phyloP scores from a whole-genome alignment of 2,888 invertebrate species.

The Drosophila recens region DNA sequence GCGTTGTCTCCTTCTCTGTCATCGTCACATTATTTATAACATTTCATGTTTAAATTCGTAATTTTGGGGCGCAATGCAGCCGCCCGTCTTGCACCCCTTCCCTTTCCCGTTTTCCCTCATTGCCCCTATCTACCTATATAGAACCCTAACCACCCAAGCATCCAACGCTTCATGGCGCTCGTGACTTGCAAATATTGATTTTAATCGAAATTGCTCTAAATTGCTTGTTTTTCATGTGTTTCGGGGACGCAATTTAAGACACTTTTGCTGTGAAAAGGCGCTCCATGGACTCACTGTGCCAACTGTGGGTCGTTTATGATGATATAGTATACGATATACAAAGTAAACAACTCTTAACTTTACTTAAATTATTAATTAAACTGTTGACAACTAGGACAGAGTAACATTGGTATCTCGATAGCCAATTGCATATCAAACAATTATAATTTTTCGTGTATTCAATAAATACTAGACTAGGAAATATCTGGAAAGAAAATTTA shows the following conservation, averaged over 20 bases:
- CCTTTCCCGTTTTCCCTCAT: not conserved
- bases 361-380: not conserved
- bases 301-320: slow-evolving; percentile 17
- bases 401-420: not conserved
- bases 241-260: slow-evolving; percentile 71
- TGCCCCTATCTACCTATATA: slow-evolving; percentile 9
- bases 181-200: slow-evolving; percentile 81
- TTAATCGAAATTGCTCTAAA: slow-evolving; percentile 84
- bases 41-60: slow-evolving; percentile 77
- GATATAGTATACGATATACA: slow-evolving; percentile 3
- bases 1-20: slow-evolving; percentile 51
- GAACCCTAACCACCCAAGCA: slow-evolving; percentile 34
- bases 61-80: slow-evolving; percentile 61
- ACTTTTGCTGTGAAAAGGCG: slow-evolving; percentile 74
- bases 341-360: slow-evolving; percentile 5
- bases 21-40: slow-evolving; percentile 75
- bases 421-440: too few species aligned
- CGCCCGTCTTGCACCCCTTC: slow-evolving; percentile 8
- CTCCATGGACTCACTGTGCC: slow-evolving; percentile 15
- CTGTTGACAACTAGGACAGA: too few species aligned
- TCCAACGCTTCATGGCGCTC: slow-evolving; percentile 40
- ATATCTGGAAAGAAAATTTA: too few species aligned
- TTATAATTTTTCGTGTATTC: too few species aligned
- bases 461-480: too few species aligned
- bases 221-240: slow-evolving; percentile 62